Evolutionary conservation across 37 sponge, comb jelly and placozoan species (phyloP), one percentile per base, ranked within the genome.

Genomic region (Spongia lamella): DNA sequence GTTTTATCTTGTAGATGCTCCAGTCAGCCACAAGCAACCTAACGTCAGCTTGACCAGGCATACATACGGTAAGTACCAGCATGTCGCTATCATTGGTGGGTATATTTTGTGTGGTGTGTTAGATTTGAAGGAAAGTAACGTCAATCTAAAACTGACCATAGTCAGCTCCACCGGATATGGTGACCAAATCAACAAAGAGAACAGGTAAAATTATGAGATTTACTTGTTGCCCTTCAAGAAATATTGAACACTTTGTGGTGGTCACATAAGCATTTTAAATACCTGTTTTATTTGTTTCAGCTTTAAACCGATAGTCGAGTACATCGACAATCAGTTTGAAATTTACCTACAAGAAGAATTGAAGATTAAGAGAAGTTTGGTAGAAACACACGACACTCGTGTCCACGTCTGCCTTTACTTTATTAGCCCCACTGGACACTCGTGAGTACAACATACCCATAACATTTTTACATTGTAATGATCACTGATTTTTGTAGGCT

Each of bases 101-200:
- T n/a, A n/a, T n/a, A n/a, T 43, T 9, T 43, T 13, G 31, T 52
- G 53, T 38, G 36, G 40, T 22, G 34, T 4, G 40, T 13, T n/a
- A n/a, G n/a, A n/a, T n/a, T n/a, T n/a, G n/a, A n/a, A n/a, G n/a
- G 98, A 97, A 75, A 81, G 98, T 56, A 92, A 88, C 63, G 95
- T 97, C 60, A 79, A 76, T 26, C 88, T 97, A 40, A 72, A 88
- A 16, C 84, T 97, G 20, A 94, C 93, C 2, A 35, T 97, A 13
- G 93, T 97, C 26, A 92, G 95, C 72, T 91, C 86, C 68, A 82
- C 78, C 29, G 95, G 95, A 14, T 97, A 71, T 73, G 98, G 98
- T 7, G 98, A 97, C 74, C 98, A 97, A 74, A 91, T 97, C 52
- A 77, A 92, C 80, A 94, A 92, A 67, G 88, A 86, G 38, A 83